Conservation (phyloP, 2,113 vertebrate species). For the Prietella phreatophila region DNA sequence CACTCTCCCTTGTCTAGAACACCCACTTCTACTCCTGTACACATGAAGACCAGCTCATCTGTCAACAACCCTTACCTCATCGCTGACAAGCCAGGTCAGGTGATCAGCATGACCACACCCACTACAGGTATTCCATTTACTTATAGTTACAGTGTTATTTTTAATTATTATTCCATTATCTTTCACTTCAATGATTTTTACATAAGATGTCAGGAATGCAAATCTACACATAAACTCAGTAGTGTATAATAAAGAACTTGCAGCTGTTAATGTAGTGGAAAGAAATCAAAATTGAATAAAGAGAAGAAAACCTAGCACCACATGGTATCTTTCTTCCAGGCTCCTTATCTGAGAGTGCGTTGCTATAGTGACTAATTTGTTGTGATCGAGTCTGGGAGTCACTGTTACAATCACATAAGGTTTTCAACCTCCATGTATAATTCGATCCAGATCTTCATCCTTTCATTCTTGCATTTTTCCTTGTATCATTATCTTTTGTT, state of each 20-base stretch:
- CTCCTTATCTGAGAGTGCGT: not conserved
- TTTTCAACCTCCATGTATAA: not conserved
- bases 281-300: not conserved
- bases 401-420: not conserved
- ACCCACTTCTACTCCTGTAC: slow-evolving; percentile 85
- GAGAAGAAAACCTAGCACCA: not conserved
- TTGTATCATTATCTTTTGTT: not conserved
- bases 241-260: not conserved
- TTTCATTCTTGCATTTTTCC: too few relatives aligned
- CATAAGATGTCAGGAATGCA: not conserved
- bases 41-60: slow-evolving; percentile 85
- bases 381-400: not conserved
- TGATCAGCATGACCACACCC: slow-evolving; percentile 75
- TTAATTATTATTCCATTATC: not conserved
- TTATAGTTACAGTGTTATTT: not conserved
- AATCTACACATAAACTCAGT: not conserved
- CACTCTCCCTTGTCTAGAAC: slow-evolving; percentile 92
- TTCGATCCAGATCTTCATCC: too few relatives aligned
- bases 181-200: not conserved
- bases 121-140: slow-evolving; percentile 66
- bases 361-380: not conserved
- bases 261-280: not conserved
- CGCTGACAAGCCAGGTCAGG: slow-evolving; percentile 88
- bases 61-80: slow-evolving; percentile 85
- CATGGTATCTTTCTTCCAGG: not conserved